A percentile compares a stretch with the other conserved stretches of the same genome.
Evolutionary conservation across 2,113 vertebrate genomes (phyloP).

Genomic region (Hippocampus mohnikei): DNA sequence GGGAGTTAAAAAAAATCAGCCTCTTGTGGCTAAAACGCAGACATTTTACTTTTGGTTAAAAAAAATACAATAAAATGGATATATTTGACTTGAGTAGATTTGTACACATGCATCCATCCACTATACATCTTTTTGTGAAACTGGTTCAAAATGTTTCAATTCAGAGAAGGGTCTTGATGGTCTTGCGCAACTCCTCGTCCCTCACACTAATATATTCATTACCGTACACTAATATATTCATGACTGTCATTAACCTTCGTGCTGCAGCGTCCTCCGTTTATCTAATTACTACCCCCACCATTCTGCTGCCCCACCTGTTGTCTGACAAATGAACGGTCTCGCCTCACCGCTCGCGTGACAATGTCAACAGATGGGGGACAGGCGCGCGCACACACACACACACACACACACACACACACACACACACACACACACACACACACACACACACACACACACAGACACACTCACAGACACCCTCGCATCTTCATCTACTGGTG

Average conservation of each 20-base stretch:
- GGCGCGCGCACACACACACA: conserved; percentile 13
- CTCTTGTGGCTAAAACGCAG: too few relatives aligned
- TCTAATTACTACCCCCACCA: conserved; percentile 64
- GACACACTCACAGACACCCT: conserved; percentile 7
- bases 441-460: conserved; percentile 8
- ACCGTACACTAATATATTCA: conserved; percentile 66
- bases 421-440: conserved; percentile 12
- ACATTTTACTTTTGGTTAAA: too few relatives aligned
- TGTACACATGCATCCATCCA: too few relatives aligned
- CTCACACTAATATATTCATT: conserved; percentile 3
- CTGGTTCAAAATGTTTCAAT: not conserved
- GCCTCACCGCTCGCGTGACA: conserved; percentile 73
- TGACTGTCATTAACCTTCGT: conserved; percentile 73
- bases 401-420: conserved; percentile 13
- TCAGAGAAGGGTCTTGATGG: not conserved
- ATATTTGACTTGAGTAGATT: too few relatives aligned
- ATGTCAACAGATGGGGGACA: conserved; percentile 73
- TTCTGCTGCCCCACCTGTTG: conserved; percentile 61
- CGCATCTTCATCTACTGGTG: not conserved
- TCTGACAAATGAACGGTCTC: conserved; percentile 74
- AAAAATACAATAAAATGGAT: too few relatives aligned
- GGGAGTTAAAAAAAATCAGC: too few relatives aligned
- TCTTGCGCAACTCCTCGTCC: conserved; percentile 20
- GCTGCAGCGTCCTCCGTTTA: conserved; percentile 54
- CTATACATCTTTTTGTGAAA: not conserved